phyloP scores from a whole-genome alignment of 2,113 vertebrate species.

The Muntiacus muntjak region DNA sequence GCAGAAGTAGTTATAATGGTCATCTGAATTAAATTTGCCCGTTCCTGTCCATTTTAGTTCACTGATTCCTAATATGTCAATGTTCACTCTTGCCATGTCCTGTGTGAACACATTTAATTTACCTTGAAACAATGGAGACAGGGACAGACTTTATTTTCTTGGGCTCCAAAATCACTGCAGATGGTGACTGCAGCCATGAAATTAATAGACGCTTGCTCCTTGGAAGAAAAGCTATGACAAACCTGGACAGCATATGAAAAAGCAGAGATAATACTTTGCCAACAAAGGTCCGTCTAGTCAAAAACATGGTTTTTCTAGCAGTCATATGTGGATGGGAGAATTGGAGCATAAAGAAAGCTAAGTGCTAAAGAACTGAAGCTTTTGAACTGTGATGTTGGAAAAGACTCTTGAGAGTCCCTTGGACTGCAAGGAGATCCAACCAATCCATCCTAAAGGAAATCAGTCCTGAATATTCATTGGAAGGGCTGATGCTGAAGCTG shows the following conservation, averaged over 20 bases:
- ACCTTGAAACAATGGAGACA: too few species aligned
- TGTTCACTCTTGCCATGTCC: too few species aligned
- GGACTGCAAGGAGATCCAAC: not conserved
- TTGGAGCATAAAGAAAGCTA: not conserved
- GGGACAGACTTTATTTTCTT: too few species aligned
- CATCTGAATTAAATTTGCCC: too few species aligned
- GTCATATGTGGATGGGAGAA: not conserved
- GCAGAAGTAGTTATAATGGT: too few species aligned
- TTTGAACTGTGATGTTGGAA: not conserved
- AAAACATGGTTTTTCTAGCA: not conserved
- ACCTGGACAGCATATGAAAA: not conserved
- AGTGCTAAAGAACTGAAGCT: not conserved
- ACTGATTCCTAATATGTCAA: too few species aligned
- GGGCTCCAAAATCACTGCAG: too few species aligned
- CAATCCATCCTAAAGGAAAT: not conserved
- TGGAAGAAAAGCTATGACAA: too few species aligned
- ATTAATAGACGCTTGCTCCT: too few species aligned
- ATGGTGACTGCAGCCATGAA: too few species aligned
- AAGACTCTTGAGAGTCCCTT: not conserved
- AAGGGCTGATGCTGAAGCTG: not conserved
- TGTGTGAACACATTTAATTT: too few species aligned
- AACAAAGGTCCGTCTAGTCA: not conserved
- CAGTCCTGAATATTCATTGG: not conserved
- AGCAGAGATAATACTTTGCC: not conserved
- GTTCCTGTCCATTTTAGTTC: too few species aligned